Evolutionary conservation across 2,888 invertebrate genomes (phyloP), one percentile per base, ranked within the genome.

Genomic region (Phaonia tiefii): DNA sequence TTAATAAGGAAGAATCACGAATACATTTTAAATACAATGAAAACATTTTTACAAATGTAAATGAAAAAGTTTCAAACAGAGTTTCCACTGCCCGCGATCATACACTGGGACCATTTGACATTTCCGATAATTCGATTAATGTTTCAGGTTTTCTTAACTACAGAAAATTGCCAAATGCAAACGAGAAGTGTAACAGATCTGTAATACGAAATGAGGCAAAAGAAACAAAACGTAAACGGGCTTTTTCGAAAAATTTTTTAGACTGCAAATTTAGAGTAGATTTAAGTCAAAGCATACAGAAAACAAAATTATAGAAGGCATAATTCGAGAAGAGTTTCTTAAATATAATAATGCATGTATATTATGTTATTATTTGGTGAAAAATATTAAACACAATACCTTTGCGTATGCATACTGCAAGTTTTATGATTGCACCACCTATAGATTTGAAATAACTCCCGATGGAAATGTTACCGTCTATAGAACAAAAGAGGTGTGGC

Each of bases 291-390:
- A 31, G 8, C 8, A 5, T 8, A 5, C 31, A 31, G 31, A 31
- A 31, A 31, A 31, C 3, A 69, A 69, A 42, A 11, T 39, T 69
- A 4, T 69, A 2, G 51, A 54, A n/a, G 39, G 37, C 13, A 1
- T 69, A 42, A 22, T 69, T 13, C 31, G 54, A 51, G 51, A 69
- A 69, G 51, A 39, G n/a, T 69, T 51, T 69, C 39, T 54, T 8
- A 39, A 69, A 20, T 10, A 37, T 39, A 69, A 69, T 5, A 69
- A 69, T 69, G 69, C 39, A 31, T 69, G 54, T 22, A 20, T 54
- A 8, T 54, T 69, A 54, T 54, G 22, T n/a, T 69, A 51, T 4
- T 54, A 54, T 49, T 20, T n/a, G 2, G 13, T 8, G 2, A 49
- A 25, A 20, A 20, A 39, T n/a, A 8, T 7, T 1, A 39, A 42